A percentile compares a stretch with the other conserved stretches of the same genome.
These are phyloP conservation scores for Molossus alvarezi DNA, from an alignment of 2,797 vertebrate genomes.

Conservation along the genomic window DNA sequence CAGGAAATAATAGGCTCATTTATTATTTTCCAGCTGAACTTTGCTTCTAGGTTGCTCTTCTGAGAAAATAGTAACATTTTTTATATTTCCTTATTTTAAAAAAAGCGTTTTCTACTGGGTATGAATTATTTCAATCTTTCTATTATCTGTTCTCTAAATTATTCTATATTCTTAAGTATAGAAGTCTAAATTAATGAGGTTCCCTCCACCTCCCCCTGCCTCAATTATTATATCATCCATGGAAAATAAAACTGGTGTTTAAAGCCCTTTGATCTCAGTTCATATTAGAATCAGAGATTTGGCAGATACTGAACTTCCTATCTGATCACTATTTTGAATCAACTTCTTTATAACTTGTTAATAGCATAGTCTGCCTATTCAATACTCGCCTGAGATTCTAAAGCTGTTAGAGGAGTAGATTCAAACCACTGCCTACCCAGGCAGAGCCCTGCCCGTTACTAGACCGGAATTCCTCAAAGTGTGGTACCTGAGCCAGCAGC, in stretches of 20 bases:
- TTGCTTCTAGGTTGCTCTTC: constrained; percentile 30
- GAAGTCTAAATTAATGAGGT: neutral
- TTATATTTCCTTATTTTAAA: neutral
- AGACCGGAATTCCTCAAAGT: neutral
- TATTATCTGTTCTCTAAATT: constrained; percentile 17
- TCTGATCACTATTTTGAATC: neutral
- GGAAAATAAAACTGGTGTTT: neutral
- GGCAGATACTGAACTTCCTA: neutral
- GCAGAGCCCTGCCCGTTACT: neutral
- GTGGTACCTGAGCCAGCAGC: neutral
- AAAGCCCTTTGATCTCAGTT: neutral
- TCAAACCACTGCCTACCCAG: neutral
- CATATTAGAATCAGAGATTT: constrained; percentile 6
- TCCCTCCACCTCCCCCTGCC: neutral
- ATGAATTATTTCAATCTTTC: constrained; percentile 24
- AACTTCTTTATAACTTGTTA: neutral
- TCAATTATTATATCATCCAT: neutral
- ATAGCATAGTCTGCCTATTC: neutral
- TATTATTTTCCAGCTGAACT: constrained; percentile 9
- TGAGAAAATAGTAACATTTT: constrained; percentile 45
- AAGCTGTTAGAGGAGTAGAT: neutral
- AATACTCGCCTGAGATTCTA: neutral
- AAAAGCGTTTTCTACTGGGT: neutral
- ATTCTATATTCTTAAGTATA: neutral
- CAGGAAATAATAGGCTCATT: neutral